Base-by-base conservation (phyloP, 2,888 invertebrate genomes). In the Aspidiotus rigidus region DNA sequence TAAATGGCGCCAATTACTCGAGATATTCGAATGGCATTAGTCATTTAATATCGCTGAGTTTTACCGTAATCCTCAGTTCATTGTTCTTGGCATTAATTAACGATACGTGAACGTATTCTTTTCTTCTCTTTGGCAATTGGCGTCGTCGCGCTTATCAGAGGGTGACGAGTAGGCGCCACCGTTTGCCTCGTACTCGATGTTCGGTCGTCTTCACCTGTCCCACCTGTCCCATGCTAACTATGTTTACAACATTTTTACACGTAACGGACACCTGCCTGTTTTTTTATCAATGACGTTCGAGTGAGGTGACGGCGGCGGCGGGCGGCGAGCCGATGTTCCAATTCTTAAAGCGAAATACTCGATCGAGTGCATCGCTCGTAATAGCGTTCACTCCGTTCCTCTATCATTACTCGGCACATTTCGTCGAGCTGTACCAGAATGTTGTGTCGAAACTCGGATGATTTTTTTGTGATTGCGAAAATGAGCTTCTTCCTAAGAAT, bases 101-200 rank as follows among this genome's bases (percentile, higher is more conserved):
- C 59, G 59, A 28, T 59, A 28, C 59, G 59, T 39, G 39, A 10
- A 28, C 39, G 39, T 59, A 28, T 62, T 11, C 40, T 60, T 28
- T 44, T 64, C 64, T 64, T 64, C 64, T 39, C 16, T 49, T 42
- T 55, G 55, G 64, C 55, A 39, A 64, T 64, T 54, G 55, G 53
- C 64, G 55, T 64, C 64, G 64, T 55, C 55, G 55, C 54, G 64
- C 64, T 64, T 64, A 53, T 53, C 64, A 15, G 42, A 39, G 64
- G 54, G 39, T 64, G 64, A 64, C 64, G 54, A 28, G 16, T n/a
- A 64, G 64, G 53, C 55, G 64, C 54, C 64, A 17, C 28, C 55
- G 16, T 39, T 49, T 16, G 17, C 15, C 10, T 59, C 59, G 59
- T 39, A 40, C 44, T 15, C 62, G 62, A 40, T 15, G 40, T 39